phyloP scores from a whole-genome alignment of 2,113 vertebrate species.

The Scatophagus argus region DNA sequence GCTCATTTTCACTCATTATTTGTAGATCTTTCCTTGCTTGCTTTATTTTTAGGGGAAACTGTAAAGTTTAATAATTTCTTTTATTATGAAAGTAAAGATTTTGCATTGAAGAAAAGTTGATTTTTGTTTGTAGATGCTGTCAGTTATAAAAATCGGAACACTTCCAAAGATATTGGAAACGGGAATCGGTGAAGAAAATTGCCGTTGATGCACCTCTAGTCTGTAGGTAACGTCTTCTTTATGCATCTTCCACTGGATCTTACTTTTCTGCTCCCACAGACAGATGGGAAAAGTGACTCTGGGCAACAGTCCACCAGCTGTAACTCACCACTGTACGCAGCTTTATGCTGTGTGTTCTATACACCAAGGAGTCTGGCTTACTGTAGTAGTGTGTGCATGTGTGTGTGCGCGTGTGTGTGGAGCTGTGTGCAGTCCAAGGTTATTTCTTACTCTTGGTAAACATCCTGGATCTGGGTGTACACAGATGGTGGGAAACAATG shows the following conservation, averaged over 20 bases:
- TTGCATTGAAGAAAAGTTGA: too few relatives aligned
- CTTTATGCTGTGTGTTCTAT: slow-evolving; percentile 38
- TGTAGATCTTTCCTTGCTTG: too few relatives aligned
- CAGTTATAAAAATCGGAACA: too few relatives aligned
- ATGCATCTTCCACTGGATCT: background rate
- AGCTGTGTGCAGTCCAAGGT: slow-evolving; percentile 35
- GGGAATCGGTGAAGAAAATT: too few relatives aligned
- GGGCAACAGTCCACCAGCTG: background rate
- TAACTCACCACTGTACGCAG: background rate
- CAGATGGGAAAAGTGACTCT: background rate
- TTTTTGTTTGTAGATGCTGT: too few relatives aligned
- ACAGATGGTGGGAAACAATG: slow-evolving; percentile 64
- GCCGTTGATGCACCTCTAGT: too few relatives aligned
- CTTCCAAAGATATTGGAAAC: too few relatives aligned
- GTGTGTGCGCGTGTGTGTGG: too few relatives aligned
- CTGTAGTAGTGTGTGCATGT: slow-evolving; percentile 7
- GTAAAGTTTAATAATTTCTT: too few relatives aligned
- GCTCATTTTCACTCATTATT: too few relatives aligned
- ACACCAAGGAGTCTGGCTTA: background rate
- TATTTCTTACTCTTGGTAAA: slow-evolving; percentile 67
- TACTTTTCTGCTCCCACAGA: background rate
- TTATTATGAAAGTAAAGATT: too few relatives aligned
- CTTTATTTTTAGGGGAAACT: too few relatives aligned
- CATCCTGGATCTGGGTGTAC: slow-evolving; percentile 69
- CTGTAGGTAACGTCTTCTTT: background rate